A percentile compares a stretch with the other conserved stretches of the same genome.
Evolutionary conservation across 2,888 invertebrate genomes (phyloP).

Genomic region (Autographa pulchrina): DNA sequence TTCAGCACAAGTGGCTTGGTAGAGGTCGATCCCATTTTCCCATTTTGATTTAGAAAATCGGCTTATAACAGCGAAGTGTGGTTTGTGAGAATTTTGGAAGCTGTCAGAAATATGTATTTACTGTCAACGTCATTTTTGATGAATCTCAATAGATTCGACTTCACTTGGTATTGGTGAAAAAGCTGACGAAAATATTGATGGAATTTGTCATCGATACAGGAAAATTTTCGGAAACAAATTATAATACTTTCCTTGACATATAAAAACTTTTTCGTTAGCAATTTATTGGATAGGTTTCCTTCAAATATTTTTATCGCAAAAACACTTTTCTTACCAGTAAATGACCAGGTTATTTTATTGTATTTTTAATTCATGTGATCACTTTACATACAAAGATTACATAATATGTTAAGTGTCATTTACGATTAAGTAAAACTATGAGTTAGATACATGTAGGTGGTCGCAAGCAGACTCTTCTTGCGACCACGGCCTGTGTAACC

Average conservation of each 20-base stretch:
- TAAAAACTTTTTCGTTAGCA: neutral
- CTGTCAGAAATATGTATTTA: neutral
- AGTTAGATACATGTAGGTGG: too few species aligned
- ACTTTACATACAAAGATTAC: too few species aligned
- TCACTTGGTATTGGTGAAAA: neutral
- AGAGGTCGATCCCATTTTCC: conserved; percentile 18
- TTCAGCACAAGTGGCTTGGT: conserved; percentile 23
- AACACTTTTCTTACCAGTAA: too few species aligned
- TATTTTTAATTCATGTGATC: too few species aligned
- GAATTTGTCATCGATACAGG: too few species aligned
- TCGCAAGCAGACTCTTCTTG: too few species aligned
- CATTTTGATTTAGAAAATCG: conserved; percentile 29
- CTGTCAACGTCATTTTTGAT: neutral
- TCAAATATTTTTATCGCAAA: too few species aligned
- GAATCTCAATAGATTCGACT: neutral
- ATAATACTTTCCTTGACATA: neutral
- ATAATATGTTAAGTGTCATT: too few species aligned
- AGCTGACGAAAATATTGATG: neutral
- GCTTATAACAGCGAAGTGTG: conserved; percentile 28
- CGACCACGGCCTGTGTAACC: too few species aligned
- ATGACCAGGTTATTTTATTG: too few species aligned
- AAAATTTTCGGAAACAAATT: neutral
- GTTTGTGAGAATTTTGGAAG: neutral
- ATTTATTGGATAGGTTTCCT: too few species aligned
- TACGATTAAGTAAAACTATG: too few species aligned